Percentiles rank a stretch among this genome's conserved stretches.
These are phyloP conservation scores for Uria lomvia DNA, from an alignment of 2,113 vertebrate genomes.

Conservation along the genomic window DNA sequence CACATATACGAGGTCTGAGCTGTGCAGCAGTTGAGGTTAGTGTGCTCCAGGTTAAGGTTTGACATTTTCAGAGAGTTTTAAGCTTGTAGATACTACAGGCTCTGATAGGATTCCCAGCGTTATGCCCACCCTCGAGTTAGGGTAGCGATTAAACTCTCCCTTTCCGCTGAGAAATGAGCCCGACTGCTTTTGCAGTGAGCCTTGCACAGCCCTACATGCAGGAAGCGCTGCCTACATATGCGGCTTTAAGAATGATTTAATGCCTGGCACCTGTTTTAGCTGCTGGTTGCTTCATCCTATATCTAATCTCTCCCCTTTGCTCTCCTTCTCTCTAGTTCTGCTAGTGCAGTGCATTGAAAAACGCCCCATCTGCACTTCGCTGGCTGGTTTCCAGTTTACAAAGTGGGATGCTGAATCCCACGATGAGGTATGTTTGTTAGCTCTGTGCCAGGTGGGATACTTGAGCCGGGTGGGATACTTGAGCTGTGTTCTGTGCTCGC, in stretches of 20 bases:
- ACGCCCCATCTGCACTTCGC: conserved; percentile 83
- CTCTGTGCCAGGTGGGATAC: not conserved
- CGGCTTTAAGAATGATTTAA: not conserved
- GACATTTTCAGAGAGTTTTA: not conserved
- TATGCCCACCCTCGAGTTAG: not conserved
- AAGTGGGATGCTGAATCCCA: conserved; percentile 79
- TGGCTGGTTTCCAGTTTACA: conserved; percentile 88
- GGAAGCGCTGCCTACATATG: not conserved
- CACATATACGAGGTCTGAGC: not conserved
- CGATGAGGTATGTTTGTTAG: conserved; percentile 75
- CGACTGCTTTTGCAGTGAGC: not conserved
- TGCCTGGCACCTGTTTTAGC: not conserved
- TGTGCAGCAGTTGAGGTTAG: not conserved
- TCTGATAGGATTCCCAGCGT: not conserved
- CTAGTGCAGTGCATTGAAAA: conserved; percentile 78
- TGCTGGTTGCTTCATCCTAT: not conserved
- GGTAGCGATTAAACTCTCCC: not conserved
- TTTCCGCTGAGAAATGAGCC: not conserved
- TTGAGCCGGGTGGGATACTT: not conserved
- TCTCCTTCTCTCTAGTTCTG: conserved; percentile 62
- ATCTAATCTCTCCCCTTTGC: not conserved
- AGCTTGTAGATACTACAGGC: not conserved
- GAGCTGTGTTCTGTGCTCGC: not conserved
- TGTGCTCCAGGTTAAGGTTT: not conserved
- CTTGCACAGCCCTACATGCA: accelerated